phyloP scores from a whole-genome alignment of 2,888 invertebrate species.

The Ennomos fuscantarius region DNA sequence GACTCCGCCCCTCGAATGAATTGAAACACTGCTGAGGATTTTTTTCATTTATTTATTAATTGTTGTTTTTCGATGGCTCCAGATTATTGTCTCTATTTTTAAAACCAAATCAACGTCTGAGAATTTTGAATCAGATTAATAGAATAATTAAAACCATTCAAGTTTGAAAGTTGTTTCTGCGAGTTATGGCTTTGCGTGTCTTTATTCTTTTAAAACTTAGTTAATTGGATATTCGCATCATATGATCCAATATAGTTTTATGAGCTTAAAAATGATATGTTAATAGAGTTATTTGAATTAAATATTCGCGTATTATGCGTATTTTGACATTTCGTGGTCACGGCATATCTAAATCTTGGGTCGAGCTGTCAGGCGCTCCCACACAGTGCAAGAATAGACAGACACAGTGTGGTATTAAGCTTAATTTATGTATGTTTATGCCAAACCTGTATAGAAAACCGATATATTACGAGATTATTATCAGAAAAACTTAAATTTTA shows the following conservation, averaged over 20 bases:
- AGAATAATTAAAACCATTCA: conserved; percentile 35
- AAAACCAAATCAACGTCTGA: conserved; percentile 46
- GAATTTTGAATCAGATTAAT: conserved; percentile 19
- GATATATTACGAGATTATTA: conserved; percentile 39
- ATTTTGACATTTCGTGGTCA: conserved; percentile 60
- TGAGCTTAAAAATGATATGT: conserved; percentile 40
- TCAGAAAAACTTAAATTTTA: conserved; percentile 34
- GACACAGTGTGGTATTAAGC: conserved; percentile 50
- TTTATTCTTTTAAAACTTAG: conserved; percentile 23
- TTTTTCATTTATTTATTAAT: conserved; percentile 79
- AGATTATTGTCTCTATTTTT: conserved; percentile 32
- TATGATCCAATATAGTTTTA: conserved; percentile 36
- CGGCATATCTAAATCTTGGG: conserved; percentile 61
- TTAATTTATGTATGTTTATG: conserved; percentile 49
- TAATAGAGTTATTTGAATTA: conserved; percentile 47
- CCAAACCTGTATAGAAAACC: conserved; percentile 38
- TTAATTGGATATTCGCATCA: conserved; percentile 32
- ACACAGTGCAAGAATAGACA: conserved; percentile 49
- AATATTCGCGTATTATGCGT: conserved; percentile 45
- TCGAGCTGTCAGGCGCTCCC: conserved; percentile 51
- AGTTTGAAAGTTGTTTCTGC: conserved; percentile 8
- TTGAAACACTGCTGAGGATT: conserved; percentile 77
- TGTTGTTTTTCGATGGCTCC: conserved; percentile 76
- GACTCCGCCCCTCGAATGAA: conserved; percentile 81
- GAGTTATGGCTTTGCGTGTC: conserved; percentile 22